A percentile compares a stretch with the other conserved stretches of the same genome.
Conservation (phyloP, 2,888 invertebrate genomes). For the Melinopterus prodromus region DNA sequence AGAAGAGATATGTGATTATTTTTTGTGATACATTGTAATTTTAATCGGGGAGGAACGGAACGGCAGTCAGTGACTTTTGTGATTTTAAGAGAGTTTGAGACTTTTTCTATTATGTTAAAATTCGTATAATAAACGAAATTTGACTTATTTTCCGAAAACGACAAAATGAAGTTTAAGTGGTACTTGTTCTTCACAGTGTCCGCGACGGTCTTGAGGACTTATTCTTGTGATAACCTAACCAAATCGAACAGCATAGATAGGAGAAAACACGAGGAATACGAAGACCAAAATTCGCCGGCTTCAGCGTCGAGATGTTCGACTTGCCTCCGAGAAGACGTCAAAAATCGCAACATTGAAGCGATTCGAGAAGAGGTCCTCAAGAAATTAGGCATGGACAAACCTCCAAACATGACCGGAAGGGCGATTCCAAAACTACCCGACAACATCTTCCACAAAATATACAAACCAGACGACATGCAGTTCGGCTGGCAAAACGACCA, state of each 20-base stretch:
- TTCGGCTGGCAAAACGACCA: constrained; percentile 59
- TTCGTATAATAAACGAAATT: neutral
- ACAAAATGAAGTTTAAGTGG: neutral
- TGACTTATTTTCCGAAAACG: neutral
- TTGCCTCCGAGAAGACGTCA: constrained; percentile 65
- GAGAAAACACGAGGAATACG: constrained; percentile 12
- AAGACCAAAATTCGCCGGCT: neutral
- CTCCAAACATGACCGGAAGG: constrained; percentile 68
- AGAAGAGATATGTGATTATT: too few relatives aligned
- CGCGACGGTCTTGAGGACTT: constrained; percentile 17
- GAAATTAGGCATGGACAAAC: constrained; percentile 65
- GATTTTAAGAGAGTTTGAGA: too few relatives aligned
- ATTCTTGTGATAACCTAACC: constrained; percentile 20
- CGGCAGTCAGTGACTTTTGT: too few relatives aligned
- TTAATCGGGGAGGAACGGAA: too few relatives aligned
- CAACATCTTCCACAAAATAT: constrained; percentile 48
- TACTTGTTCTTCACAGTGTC: neutral
- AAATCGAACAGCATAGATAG: constrained; percentile 27
- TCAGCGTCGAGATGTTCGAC: constrained; percentile 59
- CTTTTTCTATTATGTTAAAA: neutral
- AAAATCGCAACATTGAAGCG: constrained; percentile 65
- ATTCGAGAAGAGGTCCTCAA: constrained; percentile 69
- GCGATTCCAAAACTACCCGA: constrained; percentile 66
- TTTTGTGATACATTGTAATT: too few relatives aligned
- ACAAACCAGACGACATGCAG: constrained; percentile 53